Base-by-base conservation (phyloP, 2,888 invertebrate genomes). In the Heliconius erato region DNA sequence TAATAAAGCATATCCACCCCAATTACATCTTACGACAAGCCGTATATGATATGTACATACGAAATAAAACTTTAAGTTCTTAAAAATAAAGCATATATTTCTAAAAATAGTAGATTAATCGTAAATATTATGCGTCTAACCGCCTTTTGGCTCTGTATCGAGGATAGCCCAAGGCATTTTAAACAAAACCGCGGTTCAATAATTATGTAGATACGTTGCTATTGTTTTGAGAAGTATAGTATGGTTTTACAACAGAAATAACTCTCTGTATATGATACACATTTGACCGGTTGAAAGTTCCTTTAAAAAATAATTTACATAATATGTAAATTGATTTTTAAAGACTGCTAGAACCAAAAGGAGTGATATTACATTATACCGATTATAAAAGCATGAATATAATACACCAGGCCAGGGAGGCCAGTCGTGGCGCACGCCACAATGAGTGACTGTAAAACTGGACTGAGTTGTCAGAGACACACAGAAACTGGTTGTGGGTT, bases 1-100 rank as follows among this genome's bases (percentile, higher is more conserved):
- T 91, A 91, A 91, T 91, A 90, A 89, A 90, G 88, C 88, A 88
- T 91, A 90, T 90, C 91, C 90, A 85, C 89, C 89, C 92, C 91
- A 92, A 92, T 93, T 92, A 92, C 85, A 88, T 80, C 83, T 84
- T 74, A 80, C 77, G 77, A 82, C 80, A 68, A 67, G 74, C 79
- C 74, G 28, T 71, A 28, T 19, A 69, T 40, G 26, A 7, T 68
- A 7, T 44, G 11, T 26, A 9, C 65, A 28, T 78, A 44, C 65
- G 54, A 76, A 80, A n/a, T 28, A 54, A 67, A n/a, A 71, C 59
- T 67, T 74, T 77, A 82, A 28, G 0, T 0, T 12, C 0, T 32
- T 32, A 3, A 6, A 9, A 40, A 80, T 82, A 80, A 40, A 76
- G 76, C 23, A n/a, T 77, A 82, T 16, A 72, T 49, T 82, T 23